Conservation (phyloP, 2,888 invertebrate species). For the Agrotis exclamationis region DNA sequence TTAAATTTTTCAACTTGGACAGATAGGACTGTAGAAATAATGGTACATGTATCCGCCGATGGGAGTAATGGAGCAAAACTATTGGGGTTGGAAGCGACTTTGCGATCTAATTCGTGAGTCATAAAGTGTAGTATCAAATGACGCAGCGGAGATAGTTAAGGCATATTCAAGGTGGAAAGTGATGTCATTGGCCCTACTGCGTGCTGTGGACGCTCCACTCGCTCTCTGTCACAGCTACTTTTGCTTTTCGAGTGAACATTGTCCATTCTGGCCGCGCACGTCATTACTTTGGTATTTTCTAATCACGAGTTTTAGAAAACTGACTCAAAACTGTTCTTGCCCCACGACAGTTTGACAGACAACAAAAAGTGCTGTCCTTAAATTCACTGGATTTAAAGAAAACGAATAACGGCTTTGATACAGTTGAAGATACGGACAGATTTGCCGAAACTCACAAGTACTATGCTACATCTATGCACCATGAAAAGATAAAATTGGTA, state of each 20-base stretch:
- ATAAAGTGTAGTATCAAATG: constrained; percentile 73
- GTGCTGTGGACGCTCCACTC: constrained; percentile 81
- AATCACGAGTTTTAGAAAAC: constrained; percentile 77
- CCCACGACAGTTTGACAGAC: constrained; percentile 11
- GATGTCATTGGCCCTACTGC: constrained; percentile 87
- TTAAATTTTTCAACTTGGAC: constrained; percentile 74
- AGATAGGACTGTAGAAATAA: constrained; percentile 78
- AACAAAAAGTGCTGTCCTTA: constrained; percentile 31
- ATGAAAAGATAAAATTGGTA: not conserved
- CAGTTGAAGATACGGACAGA: constrained; percentile 6
- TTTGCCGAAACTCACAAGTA: not conserved
- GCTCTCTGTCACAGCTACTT: constrained; percentile 86
- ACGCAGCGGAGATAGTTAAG: constrained; percentile 68
- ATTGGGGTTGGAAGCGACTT: constrained; percentile 57
- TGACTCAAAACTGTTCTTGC: constrained; percentile 51
- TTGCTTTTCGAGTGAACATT: constrained; percentile 87
- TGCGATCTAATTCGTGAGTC: constrained; percentile 66
- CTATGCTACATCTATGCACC: not conserved
- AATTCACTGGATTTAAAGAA: not conserved
- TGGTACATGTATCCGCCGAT: constrained; percentile 67
- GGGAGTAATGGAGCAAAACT: constrained; percentile 66
- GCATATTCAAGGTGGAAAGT: constrained; percentile 75
- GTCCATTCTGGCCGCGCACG: constrained; percentile 84
- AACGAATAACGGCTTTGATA: constrained; percentile 6
- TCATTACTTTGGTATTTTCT: constrained; percentile 86